A percentile compares a stretch with the other conserved stretches of the same genome.
These are phyloP conservation scores for Lepidochrysops patricia DNA, from an alignment of 2,888 invertebrate genomes.

Conservation along the genomic window DNA sequence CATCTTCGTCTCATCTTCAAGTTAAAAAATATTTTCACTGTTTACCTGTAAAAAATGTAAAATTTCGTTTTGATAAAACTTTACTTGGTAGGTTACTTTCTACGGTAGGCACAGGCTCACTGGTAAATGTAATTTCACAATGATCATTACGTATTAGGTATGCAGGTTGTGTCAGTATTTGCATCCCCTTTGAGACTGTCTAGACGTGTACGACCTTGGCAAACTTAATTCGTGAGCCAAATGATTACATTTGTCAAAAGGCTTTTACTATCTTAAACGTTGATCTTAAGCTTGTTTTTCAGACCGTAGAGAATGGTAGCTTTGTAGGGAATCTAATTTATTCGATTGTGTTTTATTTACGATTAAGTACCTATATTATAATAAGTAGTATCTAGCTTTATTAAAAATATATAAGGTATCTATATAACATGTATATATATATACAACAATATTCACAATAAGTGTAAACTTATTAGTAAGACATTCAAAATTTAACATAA, in stretches of 20 bases:
- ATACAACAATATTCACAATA: no score
- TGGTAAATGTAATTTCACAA: neutral
- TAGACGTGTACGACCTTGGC: neutral
- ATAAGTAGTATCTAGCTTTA: no score
- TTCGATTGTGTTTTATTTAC: no score
- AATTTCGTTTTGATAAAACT: neutral
- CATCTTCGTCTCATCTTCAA: conserved; percentile 21
- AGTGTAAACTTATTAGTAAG: no score
- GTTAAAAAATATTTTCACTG: conserved; percentile 23
- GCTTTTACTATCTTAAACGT: neutral
- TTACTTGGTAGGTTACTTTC: neutral
- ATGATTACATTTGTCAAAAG: neutral
- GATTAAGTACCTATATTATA: no score
- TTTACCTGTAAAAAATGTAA: conserved; percentile 33
- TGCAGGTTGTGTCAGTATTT: neutral
- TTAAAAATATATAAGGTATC: no score
- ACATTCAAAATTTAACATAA: neutral
- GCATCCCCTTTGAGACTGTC: neutral
- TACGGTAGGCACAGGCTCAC: neutral
- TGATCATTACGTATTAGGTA: neutral
- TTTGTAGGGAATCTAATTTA: no score
- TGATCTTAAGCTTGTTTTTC: no score
- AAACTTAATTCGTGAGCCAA: neutral
- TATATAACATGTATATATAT: no score
- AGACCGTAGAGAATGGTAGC: no score